These are phyloP conservation scores for Cheilosia impressa DNA, from an alignment of 2,888 invertebrate species.

Conservation along the genomic window DNA sequence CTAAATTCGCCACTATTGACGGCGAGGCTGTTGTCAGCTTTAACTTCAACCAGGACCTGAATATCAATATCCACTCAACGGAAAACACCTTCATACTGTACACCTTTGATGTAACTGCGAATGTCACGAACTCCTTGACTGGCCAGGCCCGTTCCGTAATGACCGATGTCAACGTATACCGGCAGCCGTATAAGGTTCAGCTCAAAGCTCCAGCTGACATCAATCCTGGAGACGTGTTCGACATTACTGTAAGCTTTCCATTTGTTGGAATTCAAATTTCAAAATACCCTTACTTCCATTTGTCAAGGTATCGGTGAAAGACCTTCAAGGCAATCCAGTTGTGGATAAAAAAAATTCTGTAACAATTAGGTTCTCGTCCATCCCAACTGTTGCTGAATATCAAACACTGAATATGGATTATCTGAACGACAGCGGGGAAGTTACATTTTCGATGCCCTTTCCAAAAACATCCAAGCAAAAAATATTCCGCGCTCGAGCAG, in stretches of 20 bases:
- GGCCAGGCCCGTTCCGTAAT: constrained; percentile 90
- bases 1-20: constrained; percentile 80
- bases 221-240: constrained; percentile 92
- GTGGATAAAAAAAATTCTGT: constrained; percentile 85
- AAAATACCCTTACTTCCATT: neutral
- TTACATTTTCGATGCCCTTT: neutral
- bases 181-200: constrained; percentile 89
- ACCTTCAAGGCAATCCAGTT: constrained; percentile 88
- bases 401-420: neutral
- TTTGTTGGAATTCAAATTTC: neutral
- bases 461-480: no score
- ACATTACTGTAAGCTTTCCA: constrained; percentile 50
- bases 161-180: constrained; percentile 89
- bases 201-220: constrained; percentile 93
- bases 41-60: constrained; percentile 89
- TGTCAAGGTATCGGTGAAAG: constrained; percentile 86
- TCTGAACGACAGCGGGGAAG: neutral
- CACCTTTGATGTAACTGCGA: constrained; percentile 90
- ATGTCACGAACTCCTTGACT: constrained; percentile 93
- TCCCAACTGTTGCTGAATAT: neutral
- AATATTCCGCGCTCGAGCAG: neutral
- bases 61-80: constrained; percentile 77
- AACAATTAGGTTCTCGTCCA: neutral
- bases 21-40: constrained; percentile 88
- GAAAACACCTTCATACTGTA: constrained; percentile 80